A percentile compares a stretch with the other conserved stretches of the same genome.
Evolutionary conservation across 1,140 invertebrate species (phyloP).

Genomic region (Bombus vancouverensis): DNA sequence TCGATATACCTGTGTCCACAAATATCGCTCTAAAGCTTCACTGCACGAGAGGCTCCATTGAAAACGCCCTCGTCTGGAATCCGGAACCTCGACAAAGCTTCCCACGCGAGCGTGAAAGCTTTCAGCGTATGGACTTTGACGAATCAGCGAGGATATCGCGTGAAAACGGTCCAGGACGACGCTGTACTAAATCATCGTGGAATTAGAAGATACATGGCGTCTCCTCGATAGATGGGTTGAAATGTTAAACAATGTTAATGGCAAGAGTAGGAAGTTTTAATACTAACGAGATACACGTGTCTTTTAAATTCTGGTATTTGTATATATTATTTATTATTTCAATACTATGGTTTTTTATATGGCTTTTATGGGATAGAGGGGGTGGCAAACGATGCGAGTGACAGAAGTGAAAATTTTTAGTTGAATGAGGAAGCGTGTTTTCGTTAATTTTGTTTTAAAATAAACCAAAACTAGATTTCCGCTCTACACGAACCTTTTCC

Average conservation of each 20-base stretch:
- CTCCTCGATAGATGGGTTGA: not conserved
- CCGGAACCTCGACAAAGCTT: not conserved
- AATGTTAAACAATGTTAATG: not conserved
- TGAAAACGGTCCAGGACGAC: not conserved
- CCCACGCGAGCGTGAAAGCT: constrained; percentile 6
- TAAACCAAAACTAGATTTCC: too few relatives aligned
- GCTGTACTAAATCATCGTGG: not conserved
- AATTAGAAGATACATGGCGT: not conserved
- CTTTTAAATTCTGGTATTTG: too few relatives aligned
- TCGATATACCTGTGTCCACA: not conserved
- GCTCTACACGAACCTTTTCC: not conserved
- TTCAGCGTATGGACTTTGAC: constrained; percentile 18
- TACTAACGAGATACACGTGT: too few relatives aligned
- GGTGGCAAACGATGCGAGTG: too few relatives aligned
- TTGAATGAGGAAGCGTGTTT: not conserved
- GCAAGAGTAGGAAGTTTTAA: not conserved
- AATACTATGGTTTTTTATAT: too few relatives aligned
- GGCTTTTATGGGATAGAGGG: too few relatives aligned
- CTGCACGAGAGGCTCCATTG: not conserved
- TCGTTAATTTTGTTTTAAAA: too few relatives aligned
- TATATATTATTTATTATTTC: too few relatives aligned
- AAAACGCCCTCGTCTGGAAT: not conserved
- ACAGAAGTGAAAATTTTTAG: not conserved
- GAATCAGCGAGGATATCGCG: constrained; percentile 32
- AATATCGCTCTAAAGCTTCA: constrained; percentile 2